These are phyloP conservation scores for Nasonia longicornis DNA, from an alignment of 1,140 invertebrate genomes.

Conservation along the genomic window DNA sequence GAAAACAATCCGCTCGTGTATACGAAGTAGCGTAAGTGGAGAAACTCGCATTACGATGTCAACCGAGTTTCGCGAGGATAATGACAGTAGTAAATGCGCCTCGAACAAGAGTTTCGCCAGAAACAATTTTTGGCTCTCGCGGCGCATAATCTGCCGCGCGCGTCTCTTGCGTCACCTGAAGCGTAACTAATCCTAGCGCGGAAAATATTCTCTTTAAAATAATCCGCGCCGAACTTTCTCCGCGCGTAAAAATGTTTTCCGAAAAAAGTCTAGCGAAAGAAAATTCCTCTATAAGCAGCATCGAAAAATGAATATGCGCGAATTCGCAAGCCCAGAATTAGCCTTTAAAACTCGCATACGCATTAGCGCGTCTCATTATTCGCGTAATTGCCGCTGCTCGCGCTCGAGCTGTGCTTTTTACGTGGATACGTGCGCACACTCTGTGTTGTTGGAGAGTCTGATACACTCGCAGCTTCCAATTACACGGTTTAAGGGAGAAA, in stretches of 20 bases:
- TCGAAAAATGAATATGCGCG: too few species aligned
- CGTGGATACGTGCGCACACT: too few species aligned
- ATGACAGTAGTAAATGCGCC: background rate
- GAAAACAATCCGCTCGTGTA: too few species aligned
- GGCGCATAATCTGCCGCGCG: background rate
- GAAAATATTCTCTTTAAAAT: background rate
- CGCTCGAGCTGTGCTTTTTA: background rate
- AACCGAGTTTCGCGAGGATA: background rate
- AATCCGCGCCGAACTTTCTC: background rate
- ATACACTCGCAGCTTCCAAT: constrained; percentile 1
- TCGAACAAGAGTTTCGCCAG: background rate
- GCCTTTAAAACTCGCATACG: constrained; percentile 16
- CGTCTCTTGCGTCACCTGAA: background rate
- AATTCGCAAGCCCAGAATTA: constrained; percentile 18
- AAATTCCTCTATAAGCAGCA: too few species aligned
- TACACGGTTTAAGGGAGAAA: constrained; percentile 3
- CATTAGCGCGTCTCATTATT: constrained; percentile 29
- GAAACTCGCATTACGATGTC: background rate
- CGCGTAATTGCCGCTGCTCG: background rate
- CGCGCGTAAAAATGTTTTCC: background rate
- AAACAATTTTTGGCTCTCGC: background rate
- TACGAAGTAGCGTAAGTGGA: background rate
- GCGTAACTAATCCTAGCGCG: background rate
- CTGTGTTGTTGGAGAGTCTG: constrained; percentile 11
- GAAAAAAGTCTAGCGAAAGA: too few species aligned